phyloP scores from a whole-genome alignment of 2,113 vertebrate genomes.

The Fregata magnificens region DNA sequence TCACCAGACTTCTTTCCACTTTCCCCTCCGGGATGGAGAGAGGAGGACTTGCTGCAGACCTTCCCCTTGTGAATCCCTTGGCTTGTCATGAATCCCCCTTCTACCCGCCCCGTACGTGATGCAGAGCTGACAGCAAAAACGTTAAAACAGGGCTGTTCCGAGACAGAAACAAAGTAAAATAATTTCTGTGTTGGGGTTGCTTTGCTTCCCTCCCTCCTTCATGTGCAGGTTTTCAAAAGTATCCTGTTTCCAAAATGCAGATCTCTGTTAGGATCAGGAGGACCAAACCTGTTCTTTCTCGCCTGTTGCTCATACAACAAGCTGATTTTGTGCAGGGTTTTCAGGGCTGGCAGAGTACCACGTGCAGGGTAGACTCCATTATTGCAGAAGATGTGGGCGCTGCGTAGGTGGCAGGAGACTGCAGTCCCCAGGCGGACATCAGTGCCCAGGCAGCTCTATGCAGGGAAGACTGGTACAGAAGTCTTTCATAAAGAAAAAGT shows the following conservation, averaged over 20 bases:
- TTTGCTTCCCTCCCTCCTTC: background rate
- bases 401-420: fast-evolving
- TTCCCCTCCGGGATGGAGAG: background rate
- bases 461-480: background rate
- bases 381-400: fast-evolving
- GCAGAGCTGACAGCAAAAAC: background rate
- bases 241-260: background rate
- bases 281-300: background rate
- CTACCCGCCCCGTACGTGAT: fast-evolving
- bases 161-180: background rate
- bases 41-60: background rate
- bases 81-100: fast-evolving
- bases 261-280: background rate
- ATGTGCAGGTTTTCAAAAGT: background rate
- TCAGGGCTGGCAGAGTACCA: background rate
- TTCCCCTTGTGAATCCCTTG: background rate
- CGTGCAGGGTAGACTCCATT: fast-evolving
- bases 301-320: fast-evolving
- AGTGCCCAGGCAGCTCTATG: background rate
- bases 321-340: background rate
- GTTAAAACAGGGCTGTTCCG: background rate
- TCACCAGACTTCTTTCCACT: fast-evolving
- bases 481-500: background rate
- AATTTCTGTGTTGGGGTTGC: background rate
- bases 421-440: background rate